phyloP scores from a whole-genome alignment of 2,113 vertebrate genomes.

The Ondatra zibethicus region DNA sequence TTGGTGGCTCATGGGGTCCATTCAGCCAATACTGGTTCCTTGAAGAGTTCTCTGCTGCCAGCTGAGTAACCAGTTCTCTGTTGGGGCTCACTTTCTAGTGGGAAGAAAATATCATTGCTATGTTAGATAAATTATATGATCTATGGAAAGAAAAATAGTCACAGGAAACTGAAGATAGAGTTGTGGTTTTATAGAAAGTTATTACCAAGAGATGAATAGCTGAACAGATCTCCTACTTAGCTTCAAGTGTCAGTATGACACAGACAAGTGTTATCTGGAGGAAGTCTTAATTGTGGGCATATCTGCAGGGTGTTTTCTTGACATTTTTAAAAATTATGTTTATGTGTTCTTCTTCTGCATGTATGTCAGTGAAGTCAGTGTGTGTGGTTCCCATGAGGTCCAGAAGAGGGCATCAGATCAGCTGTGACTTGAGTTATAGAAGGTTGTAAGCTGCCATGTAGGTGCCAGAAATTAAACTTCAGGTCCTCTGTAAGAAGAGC shows the following conservation, averaged over 20 bases:
- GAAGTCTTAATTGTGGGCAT: not conserved
- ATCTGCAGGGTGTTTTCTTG: not conserved
- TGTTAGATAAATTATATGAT: not conserved
- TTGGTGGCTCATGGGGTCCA: not conserved
- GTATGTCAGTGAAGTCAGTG: not conserved
- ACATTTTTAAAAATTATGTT: not conserved
- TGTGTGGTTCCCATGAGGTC: not conserved
- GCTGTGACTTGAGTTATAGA: not conserved
- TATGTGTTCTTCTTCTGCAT: not conserved
- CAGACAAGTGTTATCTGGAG: not conserved
- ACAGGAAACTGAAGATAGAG: not conserved
- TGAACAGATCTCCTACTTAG: not conserved
- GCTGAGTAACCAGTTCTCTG: not conserved
- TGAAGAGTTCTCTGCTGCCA: not conserved
- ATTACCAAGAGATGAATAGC: not conserved
- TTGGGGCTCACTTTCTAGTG: not conserved
- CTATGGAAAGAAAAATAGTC: not conserved
- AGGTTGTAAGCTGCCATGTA: not conserved
- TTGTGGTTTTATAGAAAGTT: not conserved
- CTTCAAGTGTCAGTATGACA: not conserved
- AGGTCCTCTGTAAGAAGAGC: not conserved
- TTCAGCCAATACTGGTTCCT: not conserved
- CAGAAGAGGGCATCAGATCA: not conserved
- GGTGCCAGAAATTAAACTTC: not conserved
- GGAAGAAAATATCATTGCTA: not conserved